Evolutionary conservation across 2,888 invertebrate species (phyloP), one percentile per base, ranked within the genome.

Genomic region (Tetragnatha montana): DNA sequence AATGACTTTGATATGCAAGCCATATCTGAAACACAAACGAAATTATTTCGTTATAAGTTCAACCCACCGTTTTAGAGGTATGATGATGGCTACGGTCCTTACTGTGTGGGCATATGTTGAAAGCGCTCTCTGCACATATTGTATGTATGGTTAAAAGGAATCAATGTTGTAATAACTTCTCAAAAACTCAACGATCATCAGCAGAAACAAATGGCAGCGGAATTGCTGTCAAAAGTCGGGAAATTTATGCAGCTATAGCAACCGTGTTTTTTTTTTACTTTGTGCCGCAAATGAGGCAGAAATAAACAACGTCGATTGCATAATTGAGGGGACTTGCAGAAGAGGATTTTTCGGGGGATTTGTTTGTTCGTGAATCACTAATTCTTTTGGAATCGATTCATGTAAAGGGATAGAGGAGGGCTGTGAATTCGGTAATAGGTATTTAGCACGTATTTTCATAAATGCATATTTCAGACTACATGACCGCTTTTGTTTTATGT

Each of bases 161-260:
- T 85, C n/a, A n/a, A n/a, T n/a, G n/a, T n/a, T n/a, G n/a, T n/a
- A n/a, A n/a, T n/a, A n/a, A n/a, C n/a, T n/a, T 85, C 69, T 85
- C 79, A 85, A 86, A 86, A 86, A 86, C 86, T 86, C 73, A 73
- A 73, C 73, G 86, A 80, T 73, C 80, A 86, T 86, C 79, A 79
- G 86, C 86, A 86, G 86, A 86, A 86, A 86, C 86, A 86, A 86
- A 86, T 80, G 86, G 86, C 86, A 79, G 51, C 73, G 79, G 80
- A 86, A 86, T 86, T 86, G 86, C 86, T 86, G 86, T 86, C 86
- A 86, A 80, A 86, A 86, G 86, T 86, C 73, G 22, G 49, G 51
- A 79, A 86, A 86, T 86, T 86, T 86, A 86, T 80, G 73, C 78
- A 14, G 47, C 79, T 86, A 86, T 86, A 74, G 86, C 86, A 86